Conservation (phyloP, 2,888 invertebrate genomes). For the Drosophila lutescens region DNA sequence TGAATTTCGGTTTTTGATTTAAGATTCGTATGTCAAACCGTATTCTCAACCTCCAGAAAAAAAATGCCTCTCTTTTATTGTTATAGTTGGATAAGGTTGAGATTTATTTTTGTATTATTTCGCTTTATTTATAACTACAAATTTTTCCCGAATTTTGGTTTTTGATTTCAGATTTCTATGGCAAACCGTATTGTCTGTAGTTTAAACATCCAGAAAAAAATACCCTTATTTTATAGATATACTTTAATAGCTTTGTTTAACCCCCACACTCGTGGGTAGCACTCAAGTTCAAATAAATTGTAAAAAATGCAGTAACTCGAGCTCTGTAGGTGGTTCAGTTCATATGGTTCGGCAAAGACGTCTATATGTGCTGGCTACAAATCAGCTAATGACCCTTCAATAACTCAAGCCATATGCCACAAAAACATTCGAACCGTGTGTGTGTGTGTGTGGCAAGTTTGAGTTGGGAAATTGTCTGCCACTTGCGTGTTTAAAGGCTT, state of each 20-base stretch:
- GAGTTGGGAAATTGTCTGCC: conserved; percentile 12
- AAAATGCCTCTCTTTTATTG: too few species aligned
- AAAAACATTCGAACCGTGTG: not conserved
- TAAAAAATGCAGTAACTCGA: not conserved
- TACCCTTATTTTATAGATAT: not conserved
- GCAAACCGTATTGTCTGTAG: not conserved
- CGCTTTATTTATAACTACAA: too few species aligned
- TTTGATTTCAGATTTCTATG: not conserved
- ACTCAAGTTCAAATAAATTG: not conserved
- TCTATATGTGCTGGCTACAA: conserved; percentile 13
- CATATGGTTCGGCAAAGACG: conserved; percentile 1
- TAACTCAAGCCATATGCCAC: conserved; percentile 21
- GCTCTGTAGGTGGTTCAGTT: not conserved
- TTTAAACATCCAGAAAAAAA: not conserved
- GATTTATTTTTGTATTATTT: too few species aligned
- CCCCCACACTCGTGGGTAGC: not conserved
- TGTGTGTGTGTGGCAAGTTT: conserved; percentile 1
- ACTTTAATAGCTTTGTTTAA: not conserved
- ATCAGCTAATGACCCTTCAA: conserved; percentile 33
- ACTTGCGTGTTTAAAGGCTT: conserved; percentile 19
- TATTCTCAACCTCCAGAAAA: too few species aligned
- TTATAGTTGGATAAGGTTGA: too few species aligned
- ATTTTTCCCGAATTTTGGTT: too few species aligned
- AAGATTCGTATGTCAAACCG: too few species aligned
- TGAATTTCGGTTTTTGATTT: too few species aligned